Conservation (phyloP, 2,113 vertebrate genomes). For the Hemibagrus wyckioides region DNA sequence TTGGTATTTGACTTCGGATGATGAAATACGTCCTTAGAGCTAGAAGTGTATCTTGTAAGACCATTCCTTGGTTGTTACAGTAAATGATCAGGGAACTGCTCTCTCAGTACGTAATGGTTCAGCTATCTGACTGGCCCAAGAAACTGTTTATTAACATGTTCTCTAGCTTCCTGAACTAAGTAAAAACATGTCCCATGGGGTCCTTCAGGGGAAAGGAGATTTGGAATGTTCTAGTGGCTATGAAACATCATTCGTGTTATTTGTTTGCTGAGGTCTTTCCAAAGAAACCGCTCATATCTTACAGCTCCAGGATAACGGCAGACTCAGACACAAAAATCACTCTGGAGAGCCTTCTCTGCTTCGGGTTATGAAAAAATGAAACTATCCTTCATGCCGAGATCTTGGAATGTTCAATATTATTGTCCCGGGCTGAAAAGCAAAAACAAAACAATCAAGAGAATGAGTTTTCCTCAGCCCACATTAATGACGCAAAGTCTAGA, state of each 20-base stretch:
- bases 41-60: neutral
- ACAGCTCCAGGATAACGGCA: too few relatives aligned
- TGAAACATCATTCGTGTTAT: neutral
- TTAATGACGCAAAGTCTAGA: neutral
- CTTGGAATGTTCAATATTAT: neutral
- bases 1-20: neutral
- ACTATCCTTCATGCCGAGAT: too few relatives aligned
- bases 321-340: neutral
- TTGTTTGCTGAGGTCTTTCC: neutral
- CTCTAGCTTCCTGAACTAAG: neutral
- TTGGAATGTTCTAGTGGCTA: neutral
- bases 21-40: neutral
- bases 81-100: neutral
- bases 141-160: neutral
- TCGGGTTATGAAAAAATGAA: neutral
- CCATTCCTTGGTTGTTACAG: neutral
- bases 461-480: neutral
- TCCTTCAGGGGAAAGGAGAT: neutral
- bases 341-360: neutral
- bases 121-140: neutral
- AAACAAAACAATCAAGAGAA: neutral
- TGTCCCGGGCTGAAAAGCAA: neutral
- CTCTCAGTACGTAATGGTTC: neutral
- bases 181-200: too few relatives aligned
- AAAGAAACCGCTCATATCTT: neutral